Evolutionary conservation across 2,113 vertebrate genomes (phyloP).

Genomic region (Quiscalus mexicanus): DNA sequence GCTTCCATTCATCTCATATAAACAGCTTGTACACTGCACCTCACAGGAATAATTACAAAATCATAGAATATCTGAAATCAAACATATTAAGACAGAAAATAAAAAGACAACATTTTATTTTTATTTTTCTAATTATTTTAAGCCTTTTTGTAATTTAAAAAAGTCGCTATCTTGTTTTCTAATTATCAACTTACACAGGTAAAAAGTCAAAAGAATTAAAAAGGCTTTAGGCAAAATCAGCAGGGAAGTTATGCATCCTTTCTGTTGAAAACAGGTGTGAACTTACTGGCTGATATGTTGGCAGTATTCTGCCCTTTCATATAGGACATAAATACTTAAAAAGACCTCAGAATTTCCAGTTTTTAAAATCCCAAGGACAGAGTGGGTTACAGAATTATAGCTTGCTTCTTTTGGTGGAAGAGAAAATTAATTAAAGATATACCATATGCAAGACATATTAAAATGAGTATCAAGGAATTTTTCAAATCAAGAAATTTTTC

Average conservation of each 20-base stretch:
- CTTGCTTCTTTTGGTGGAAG: neutral
- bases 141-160: neutral
- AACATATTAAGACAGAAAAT: slow-evolving; percentile 26
- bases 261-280: slow-evolving; percentile 48
- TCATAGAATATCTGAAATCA: slow-evolving; percentile 17
- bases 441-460: neutral
- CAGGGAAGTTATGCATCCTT: neutral
- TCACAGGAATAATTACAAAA: slow-evolving; percentile 69
- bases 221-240: slow-evolving; percentile 45
- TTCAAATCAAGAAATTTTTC: neutral
- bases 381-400: neutral
- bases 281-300: slow-evolving; percentile 42
- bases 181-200: slow-evolving; percentile 26
- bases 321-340: neutral
- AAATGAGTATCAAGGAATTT: neutral
- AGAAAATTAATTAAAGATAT: neutral
- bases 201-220: slow-evolving; percentile 45
- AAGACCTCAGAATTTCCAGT: neutral
- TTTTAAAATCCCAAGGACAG: slow-evolving; percentile 1
- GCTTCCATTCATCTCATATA: slow-evolving; percentile 73
- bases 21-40: slow-evolving; percentile 54
- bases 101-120: neutral
- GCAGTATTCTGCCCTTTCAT: neutral
- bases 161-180: slow-evolving; percentile 14
- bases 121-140: neutral